Base-by-base conservation (phyloP, 2,797 vertebrate species). In the Myripristis murdjan region DNA sequence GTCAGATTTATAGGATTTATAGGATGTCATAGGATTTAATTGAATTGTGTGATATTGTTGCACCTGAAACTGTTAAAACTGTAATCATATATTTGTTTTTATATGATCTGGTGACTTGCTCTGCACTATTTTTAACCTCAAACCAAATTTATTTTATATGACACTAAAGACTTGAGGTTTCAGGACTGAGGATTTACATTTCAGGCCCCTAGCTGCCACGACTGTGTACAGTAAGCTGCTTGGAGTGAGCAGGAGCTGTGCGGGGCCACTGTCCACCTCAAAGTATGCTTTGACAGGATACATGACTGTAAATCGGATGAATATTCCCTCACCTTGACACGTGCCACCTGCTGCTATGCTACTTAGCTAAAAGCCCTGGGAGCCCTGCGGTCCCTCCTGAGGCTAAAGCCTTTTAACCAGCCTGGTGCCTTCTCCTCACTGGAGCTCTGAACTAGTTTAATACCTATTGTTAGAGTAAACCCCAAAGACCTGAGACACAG, bases 381-480 rank as follows among this genome's bases (percentile, higher is more conserved):
- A 68, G 74, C 71, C 80, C 56, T 70, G 4, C 0, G 6, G 83
- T 69, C 75, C 73, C 88, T 91, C 87, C 77, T 12, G 79, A 84
- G 90, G 84, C 82, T 64, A 20, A 68, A 75, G 70, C 79, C 80
- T 82, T 78, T 89, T 84, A 85, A 85, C 80, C 82, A 79, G 81
- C 65, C 82, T n/a, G 35, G 62, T 84, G 82, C 67, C 77, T 70
- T 58, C 83, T 82, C 83, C 89, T 90, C 90, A 69, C 78, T 75
- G 79, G 88, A 87, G 85, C 74, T 55, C 77, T 92, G 85, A 93
- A 92, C 92, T 93, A 93, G 92, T 94, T 93, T 88, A 93, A 89
- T 76, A 81, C 66, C 92, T 94, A 93, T 93, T 93, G 91, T 93
- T 94, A 92, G 91, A 81, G 81, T 55, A 78, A 81, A 89, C 84